phyloP scores from a whole-genome alignment of 2,797 vertebrate genomes.

The Astyanax mexicanus region DNA sequence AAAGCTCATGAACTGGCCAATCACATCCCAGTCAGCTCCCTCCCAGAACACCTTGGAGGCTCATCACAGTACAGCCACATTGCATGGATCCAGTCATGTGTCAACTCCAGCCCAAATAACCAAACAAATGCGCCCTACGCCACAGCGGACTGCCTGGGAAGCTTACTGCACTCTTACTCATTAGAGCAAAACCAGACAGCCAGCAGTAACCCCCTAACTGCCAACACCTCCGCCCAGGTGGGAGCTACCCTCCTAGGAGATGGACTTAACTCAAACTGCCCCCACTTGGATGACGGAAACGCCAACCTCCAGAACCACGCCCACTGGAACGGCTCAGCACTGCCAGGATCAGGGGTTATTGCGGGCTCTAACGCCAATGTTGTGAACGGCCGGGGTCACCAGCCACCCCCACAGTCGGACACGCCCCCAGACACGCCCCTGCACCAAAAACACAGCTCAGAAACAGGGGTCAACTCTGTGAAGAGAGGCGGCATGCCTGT shows the following conservation, averaged over 20 bases:
- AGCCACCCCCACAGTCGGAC: conserved; percentile 82
- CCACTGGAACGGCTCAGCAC: conserved; percentile 84
- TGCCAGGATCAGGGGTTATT: conserved; percentile 59
- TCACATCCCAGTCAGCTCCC: conserved; percentile 84
- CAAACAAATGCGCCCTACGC: conserved; percentile 69
- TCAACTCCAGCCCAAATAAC: conserved; percentile 71
- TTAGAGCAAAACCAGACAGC: conserved; percentile 73
- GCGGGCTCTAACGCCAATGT: conserved; percentile 73
- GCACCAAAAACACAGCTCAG: conserved; percentile 67
- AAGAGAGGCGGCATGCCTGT: conserved; percentile 42
- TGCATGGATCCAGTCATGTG: conserved; percentile 86
- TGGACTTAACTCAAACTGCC: conserved; percentile 78
- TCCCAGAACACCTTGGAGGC: conserved; percentile 85
- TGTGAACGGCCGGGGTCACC: conserved; percentile 71
- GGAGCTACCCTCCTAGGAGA: conserved; percentile 69
- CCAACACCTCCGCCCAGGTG: conserved; percentile 64
- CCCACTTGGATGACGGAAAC: conserved; percentile 75
- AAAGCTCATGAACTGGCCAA: conserved; percentile 81
- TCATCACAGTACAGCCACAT: conserved; percentile 83
- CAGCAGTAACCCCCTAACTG: conserved; percentile 60
- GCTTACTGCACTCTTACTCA: conserved; percentile 81
- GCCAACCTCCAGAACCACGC: conserved; percentile 82
- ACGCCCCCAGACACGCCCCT: conserved; percentile 81
- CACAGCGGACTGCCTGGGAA: conserved; percentile 81
- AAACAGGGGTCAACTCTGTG: not conserved